phyloP scores from a whole-genome alignment of 2,888 invertebrate species.

The Drosophila percnosoma region DNA sequence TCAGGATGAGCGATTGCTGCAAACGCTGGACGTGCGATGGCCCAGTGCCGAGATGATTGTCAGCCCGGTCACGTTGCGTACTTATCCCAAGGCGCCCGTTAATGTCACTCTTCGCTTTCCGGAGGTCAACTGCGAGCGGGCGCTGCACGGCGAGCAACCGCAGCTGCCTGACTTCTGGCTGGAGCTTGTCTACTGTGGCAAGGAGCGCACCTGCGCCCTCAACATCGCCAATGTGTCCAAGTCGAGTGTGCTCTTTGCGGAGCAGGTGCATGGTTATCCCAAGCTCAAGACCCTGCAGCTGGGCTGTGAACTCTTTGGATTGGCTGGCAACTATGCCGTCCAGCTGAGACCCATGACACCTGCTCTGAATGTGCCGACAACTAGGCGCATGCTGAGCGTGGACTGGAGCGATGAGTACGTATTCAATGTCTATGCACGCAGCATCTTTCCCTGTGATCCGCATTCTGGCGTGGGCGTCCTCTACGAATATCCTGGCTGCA shows the following conservation, averaged over 20 bases:
- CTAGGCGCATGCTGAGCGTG: conserved; percentile 85
- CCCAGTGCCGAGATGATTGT: conserved; percentile 90
- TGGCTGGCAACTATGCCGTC: conserved; percentile 92
- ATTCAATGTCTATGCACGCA: conserved; percentile 92
- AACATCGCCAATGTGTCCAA: conserved; percentile 84
- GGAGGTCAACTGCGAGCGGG: conserved; percentile 88
- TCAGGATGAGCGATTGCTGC: conserved; percentile 82
- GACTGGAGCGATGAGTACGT: conserved; percentile 94
- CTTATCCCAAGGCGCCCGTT: conserved; percentile 91
- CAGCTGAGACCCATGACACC: conserved; percentile 89
- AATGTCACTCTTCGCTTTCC: conserved; percentile 91
- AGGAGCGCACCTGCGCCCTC: conserved; percentile 89
- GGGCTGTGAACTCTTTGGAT: conserved; percentile 92
- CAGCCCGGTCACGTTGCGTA: conserved; percentile 91
- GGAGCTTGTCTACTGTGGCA: conserved; percentile 92
- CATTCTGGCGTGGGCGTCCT: conserved; percentile 90
- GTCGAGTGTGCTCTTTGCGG: conserved; percentile 90
- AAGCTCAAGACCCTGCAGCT: conserved; percentile 89
- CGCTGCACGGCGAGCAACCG: conserved; percentile 81
- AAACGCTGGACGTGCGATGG: conserved; percentile 92
- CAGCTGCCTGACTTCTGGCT: conserved; percentile 90
- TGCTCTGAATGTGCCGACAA: conserved; percentile 85
- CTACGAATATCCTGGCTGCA: conserved; percentile 94
- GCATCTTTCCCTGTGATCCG: conserved; percentile 93
- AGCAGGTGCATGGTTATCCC: conserved; percentile 91